Evolutionary conservation across 1,140 invertebrate genomes (phyloP).

Genomic region (Phymastichus coffea): DNA sequence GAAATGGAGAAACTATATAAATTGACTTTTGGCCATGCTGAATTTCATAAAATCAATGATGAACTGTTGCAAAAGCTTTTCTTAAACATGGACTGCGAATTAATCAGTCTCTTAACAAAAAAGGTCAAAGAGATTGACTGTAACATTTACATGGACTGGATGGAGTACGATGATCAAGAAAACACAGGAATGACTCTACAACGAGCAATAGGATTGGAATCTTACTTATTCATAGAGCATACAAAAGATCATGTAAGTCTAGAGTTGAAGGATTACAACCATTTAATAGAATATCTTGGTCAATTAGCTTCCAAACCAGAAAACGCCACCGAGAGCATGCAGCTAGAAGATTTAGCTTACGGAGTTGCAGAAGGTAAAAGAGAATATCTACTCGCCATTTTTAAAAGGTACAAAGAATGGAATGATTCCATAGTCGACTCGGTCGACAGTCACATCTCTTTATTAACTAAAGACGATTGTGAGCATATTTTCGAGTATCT

Average conservation of each 20-base stretch:
- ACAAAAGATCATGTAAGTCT: slow-evolving; percentile 30
- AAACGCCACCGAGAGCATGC: slow-evolving; percentile 13
- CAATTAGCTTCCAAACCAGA: slow-evolving; percentile 39
- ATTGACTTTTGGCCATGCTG: slow-evolving; percentile 41
- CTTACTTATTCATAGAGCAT: slow-evolving; percentile 39
- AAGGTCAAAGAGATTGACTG: slow-evolving; percentile 44
- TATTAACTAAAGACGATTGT: slow-evolving; percentile 34
- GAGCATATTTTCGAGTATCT: slow-evolving; percentile 41
- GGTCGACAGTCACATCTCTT: slow-evolving; percentile 21
- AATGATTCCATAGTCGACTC: slow-evolving; percentile 34
- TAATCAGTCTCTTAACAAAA: slow-evolving; percentile 37
- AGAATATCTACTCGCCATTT: slow-evolving; percentile 35
- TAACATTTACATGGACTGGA: slow-evolving; percentile 45
- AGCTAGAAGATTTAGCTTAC: slow-evolving; percentile 36
- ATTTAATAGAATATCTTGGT: slow-evolving; percentile 38
- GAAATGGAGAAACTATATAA: slow-evolving; percentile 39
- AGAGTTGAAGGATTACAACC: slow-evolving; percentile 27
- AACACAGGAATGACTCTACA: slow-evolving; percentile 41
- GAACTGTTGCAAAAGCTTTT: slow-evolving; percentile 21
- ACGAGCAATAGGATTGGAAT: slow-evolving; percentile 41
- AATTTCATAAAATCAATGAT: slow-evolving; percentile 24
- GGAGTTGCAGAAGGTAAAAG: slow-evolving; percentile 27
- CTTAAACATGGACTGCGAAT: slow-evolving; percentile 30
- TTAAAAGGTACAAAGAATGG: slow-evolving; percentile 41
- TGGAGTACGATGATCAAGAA: slow-evolving; percentile 40